Base-by-base conservation (phyloP, 1,140 invertebrate species). In the Scylla paramamosain region DNA sequence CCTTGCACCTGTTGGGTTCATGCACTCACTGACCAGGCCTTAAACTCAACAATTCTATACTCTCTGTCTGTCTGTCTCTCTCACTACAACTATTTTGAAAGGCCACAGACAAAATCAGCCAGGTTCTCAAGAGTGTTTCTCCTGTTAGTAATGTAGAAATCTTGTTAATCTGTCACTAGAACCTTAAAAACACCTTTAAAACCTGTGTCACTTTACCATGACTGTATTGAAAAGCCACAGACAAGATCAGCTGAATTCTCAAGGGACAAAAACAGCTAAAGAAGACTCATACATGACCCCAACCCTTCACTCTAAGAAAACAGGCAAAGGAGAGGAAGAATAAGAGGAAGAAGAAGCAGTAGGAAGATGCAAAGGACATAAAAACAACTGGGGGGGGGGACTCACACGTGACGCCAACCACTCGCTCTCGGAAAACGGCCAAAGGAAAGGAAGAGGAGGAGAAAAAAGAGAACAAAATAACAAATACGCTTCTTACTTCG, bases 1-100 rank as follows among this genome's bases (percentile, higher is more conserved):
- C 97, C 96, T 97, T 97, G 97, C 99, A 99, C 96, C 97, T 97
- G 96, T 28, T 28, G 86, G 77, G 45, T 83, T 12, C 86, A 67
- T 28, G 14, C n/a, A 32, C 4, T 16, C 29, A 32, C n/a, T n/a
- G 16, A 90, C 7, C 28, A 29, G 1, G 29, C 14, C 20, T 12
- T 59, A 25, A 8, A 88, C 20, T 7, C 4, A 25, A 28, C 20
- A 29, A 77, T n/a, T 77, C n/a, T 77, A 77, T 20, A 77, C 16
- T 20, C 0, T 77, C n/a, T 77, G n/a, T n/a, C n/a, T 77, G 67
- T 0, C 14, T 20, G 16, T 20, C n/a, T 77, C 0, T 20, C n/a
- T 20, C 67, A 84, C 4, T 16, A 0, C 0, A 84, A 10, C 12
- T n/a, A n/a, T n/a, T n/a, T n/a, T n/a, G n/a, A n/a, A n/a, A n/a